phyloP scores from a whole-genome alignment of 2,797 vertebrate genomes.

The Liasis olivaceus region DNA sequence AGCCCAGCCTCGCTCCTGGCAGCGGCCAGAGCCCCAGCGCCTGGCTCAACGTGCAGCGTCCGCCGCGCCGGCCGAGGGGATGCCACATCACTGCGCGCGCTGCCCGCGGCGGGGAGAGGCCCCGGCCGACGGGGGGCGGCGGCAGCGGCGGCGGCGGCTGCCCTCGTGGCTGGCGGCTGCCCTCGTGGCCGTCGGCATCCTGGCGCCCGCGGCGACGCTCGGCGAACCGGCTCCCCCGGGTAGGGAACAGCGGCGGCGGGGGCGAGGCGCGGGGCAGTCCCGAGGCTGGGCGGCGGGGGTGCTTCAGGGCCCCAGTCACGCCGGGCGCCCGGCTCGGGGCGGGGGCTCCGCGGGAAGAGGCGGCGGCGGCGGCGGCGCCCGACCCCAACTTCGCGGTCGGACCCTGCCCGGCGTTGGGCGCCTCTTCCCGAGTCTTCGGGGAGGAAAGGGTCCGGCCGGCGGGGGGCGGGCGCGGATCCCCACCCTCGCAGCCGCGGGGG shows the following conservation, averaged over 20 bases:
- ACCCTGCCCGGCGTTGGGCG: neutral
- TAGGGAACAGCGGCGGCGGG: conserved; percentile 58
- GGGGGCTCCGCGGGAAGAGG: too few species aligned
- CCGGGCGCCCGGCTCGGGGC: too few species aligned
- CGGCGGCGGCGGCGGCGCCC: too few species aligned
- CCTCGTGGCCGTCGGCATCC: conserved; percentile 52
- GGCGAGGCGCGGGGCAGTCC: accelerated
- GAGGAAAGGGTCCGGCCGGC: neutral
- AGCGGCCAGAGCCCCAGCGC: conserved; percentile 31
- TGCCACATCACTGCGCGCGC: conserved; percentile 74
- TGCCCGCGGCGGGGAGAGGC: neutral
- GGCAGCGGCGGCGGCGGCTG: conserved; percentile 55
- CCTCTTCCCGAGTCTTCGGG: neutral
- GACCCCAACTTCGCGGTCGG: neutral
- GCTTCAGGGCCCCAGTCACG: neutral
- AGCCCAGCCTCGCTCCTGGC: conserved; percentile 43
- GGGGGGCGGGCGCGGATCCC: neutral
- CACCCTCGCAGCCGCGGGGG: neutral
- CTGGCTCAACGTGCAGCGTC: conserved; percentile 33
- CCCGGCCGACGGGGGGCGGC: conserved; percentile 55
- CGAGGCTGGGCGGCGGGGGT: neutral
- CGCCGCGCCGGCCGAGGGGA: conserved; percentile 9
- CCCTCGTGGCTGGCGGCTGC: conserved; percentile 59
- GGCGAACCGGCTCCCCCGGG: conserved; percentile 79
- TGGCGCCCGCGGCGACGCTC: conserved; percentile 65